Conservation (phyloP, 1,140 invertebrate species). For the Homarus americanus region DNA sequence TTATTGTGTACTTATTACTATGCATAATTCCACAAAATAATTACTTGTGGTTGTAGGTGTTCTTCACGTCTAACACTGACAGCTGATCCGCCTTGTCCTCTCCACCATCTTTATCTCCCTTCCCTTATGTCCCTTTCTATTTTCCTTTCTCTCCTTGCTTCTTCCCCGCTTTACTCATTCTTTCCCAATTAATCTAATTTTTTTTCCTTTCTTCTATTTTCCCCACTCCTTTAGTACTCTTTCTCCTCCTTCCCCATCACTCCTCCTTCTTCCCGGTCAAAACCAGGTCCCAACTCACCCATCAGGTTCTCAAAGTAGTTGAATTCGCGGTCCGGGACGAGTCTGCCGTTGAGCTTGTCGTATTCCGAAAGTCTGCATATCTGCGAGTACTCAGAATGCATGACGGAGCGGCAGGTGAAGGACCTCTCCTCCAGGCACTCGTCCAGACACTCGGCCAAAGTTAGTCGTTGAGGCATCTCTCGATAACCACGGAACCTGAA, state of each 20-base stretch:
- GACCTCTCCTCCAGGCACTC: constrained; percentile 90
- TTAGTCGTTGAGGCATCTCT: neutral
- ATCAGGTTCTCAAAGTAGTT: constrained; percentile 95
- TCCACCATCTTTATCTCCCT: too few species aligned
- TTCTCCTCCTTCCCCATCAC: neutral
- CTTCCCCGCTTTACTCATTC: too few species aligned
- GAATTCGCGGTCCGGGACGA: constrained; percentile 93
- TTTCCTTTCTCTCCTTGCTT: too few species aligned
- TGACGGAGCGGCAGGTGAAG: constrained; percentile 91
- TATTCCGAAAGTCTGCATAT: constrained; percentile 91
- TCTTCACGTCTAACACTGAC: too few species aligned
- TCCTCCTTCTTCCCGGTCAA: neutral
- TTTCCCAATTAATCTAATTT: too few species aligned
- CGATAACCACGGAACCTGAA: constrained; percentile 25
- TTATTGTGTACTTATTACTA: too few species aligned
- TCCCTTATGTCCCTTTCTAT: too few species aligned
- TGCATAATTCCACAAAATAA: too few species aligned
- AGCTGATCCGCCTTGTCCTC: too few species aligned
- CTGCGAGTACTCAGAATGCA: constrained; percentile 90
- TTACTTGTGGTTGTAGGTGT: too few species aligned
- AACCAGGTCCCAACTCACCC: constrained; percentile 84
- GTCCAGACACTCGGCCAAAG: constrained; percentile 90
- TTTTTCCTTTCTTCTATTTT: neutral
- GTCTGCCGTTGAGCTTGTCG: constrained; percentile 90
- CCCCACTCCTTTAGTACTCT: neutral